These are phyloP conservation scores for Uropsilus gracilis DNA, from an alignment of 2,113 vertebrate species.

Conservation along the genomic window DNA sequence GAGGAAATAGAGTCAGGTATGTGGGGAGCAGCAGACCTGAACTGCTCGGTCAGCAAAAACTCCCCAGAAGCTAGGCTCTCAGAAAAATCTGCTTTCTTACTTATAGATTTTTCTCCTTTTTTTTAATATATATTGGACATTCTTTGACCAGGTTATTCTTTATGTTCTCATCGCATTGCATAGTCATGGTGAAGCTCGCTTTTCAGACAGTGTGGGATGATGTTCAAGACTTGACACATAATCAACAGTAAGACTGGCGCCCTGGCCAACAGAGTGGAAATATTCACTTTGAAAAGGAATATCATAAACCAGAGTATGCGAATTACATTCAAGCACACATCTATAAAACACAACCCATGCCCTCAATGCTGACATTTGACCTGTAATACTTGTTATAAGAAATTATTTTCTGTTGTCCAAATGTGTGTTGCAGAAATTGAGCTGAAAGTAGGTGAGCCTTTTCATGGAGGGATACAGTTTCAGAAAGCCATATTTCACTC, in stretches of 20 bases:
- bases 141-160: conserved; percentile 31
- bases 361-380: conserved; percentile 33
- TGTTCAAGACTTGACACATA: conserved; percentile 47
- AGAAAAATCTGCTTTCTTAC: conserved; percentile 75
- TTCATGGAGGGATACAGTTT: conserved; percentile 23
- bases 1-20: conserved; percentile 50
- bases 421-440: conserved; percentile 10
- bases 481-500: background rate
- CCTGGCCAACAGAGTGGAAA: conserved; percentile 55
- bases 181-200: background rate
- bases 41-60: conserved; percentile 72
- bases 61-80: conserved; percentile 50
- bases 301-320: conserved; percentile 57
- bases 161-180: background rate
- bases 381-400: background rate
- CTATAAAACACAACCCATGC: conserved; percentile 57
- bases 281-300: conserved; percentile 46
- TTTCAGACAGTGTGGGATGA: conserved; percentile 49
- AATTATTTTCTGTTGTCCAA: conserved; percentile 41
- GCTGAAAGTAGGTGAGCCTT: background rate
- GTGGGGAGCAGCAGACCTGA: conserved; percentile 53
- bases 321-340: background rate
- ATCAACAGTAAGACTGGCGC: background rate
- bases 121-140: conserved; percentile 43
- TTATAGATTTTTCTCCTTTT: background rate